A percentile compares a stretch with the other conserved stretches of the same genome.
phyloP scores from a whole-genome alignment of 2,888 invertebrate genomes.

The Pachycephus smyrnensis region DNA sequence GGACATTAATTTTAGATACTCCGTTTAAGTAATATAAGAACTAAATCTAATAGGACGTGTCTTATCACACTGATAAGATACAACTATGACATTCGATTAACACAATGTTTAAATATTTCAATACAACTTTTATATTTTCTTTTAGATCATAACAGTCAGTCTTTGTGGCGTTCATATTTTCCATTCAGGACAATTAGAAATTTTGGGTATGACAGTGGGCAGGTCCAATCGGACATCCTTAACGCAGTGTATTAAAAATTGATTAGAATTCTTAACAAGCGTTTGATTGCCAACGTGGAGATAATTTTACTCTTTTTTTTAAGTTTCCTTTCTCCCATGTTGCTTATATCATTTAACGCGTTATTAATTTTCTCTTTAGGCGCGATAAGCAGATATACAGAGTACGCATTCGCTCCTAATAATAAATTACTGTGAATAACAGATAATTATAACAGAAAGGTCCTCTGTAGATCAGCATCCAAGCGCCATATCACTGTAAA shows the following conservation, averaged over 20 bases:
- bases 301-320: background rate
- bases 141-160: background rate
- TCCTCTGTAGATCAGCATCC: constrained; percentile 6
- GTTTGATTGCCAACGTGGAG: background rate
- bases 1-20: background rate
- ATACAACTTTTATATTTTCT: background rate
- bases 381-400: background rate
- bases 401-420: background rate
- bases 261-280: background rate
- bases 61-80: background rate
- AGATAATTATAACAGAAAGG: background rate
- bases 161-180: background rate
- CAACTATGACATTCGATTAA: background rate
- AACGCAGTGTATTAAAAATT: background rate
- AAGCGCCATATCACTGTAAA: constrained; percentile 19
- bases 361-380: background rate
- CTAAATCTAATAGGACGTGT: background rate
- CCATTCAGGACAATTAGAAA: background rate
- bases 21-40: background rate
- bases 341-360: no score
- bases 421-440: background rate
- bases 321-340: background rate
- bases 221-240: background rate
- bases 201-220: background rate
- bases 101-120: background rate